Conservation (phyloP, 2,888 invertebrate species). For the Uropetala carovei region DNA sequence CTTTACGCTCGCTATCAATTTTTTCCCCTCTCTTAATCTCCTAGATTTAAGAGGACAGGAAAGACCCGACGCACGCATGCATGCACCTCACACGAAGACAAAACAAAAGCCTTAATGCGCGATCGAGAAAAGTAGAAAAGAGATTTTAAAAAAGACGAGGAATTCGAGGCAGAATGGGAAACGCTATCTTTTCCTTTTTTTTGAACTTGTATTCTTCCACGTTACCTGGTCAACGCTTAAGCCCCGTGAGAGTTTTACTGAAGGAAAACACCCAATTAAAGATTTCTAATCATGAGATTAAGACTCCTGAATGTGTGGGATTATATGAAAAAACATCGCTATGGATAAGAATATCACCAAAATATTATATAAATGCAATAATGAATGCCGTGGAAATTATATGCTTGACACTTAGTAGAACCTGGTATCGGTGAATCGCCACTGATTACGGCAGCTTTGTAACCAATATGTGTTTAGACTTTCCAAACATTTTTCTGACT, state of each 20-base stretch:
- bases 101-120: not conserved
- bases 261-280: not conserved
- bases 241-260: not conserved
- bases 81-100: not conserved
- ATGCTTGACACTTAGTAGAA: no score
- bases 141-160: not conserved
- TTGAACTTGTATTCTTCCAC: constrained; percentile 5
- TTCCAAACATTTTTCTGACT: no score
- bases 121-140: not conserved
- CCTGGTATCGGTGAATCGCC: no score
- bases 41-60: constrained; percentile 25
- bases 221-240: not conserved
- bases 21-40: not conserved
- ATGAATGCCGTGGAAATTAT: no score
- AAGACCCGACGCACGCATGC: not conserved
- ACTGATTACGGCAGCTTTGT: no score
- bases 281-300: not conserved
- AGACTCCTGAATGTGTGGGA: not conserved
- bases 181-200: not conserved
- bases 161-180: not conserved
- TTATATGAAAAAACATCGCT: no score
- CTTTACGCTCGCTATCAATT: constrained; percentile 4
- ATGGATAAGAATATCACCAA: no score
- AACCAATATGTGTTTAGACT: no score
- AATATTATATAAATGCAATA: no score